These are phyloP conservation scores for Troides helena DNA, from an alignment of 2,888 invertebrate genomes.

Conservation along the genomic window DNA sequence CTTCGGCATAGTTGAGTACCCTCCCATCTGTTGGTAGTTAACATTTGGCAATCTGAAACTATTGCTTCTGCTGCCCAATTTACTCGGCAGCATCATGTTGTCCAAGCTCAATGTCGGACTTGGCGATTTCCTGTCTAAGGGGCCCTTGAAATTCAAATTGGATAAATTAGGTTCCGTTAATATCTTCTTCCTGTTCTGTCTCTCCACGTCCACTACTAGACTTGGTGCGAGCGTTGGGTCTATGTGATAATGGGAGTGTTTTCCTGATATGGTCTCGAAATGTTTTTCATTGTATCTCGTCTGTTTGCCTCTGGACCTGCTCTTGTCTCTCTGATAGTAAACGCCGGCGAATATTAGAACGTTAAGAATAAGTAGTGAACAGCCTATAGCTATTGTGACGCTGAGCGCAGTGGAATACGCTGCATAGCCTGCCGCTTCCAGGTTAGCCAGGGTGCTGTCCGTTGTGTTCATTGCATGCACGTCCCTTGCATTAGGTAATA, in stretches of 20 bases:
- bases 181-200: conserved; percentile 72
- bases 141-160: conserved; percentile 80
- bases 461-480: conserved; percentile 75
- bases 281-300: conserved; percentile 85
- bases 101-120: conserved; percentile 82
- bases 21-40: conserved; percentile 68
- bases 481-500: conserved; percentile 77
- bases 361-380: conserved; percentile 89
- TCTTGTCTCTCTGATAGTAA: conserved; percentile 90
- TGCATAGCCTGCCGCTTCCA: conserved; percentile 89
- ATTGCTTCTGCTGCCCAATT: conserved; percentile 76
- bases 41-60: conserved; percentile 72
- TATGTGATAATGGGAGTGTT: conserved; percentile 89
- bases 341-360: conserved; percentile 91
- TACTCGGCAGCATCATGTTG: conserved; percentile 72
- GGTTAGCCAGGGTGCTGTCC: conserved; percentile 87
- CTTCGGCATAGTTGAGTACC: conserved; percentile 81
- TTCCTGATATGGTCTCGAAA: conserved; percentile 87
- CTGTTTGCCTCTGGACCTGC: conserved; percentile 85
- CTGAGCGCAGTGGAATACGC: conserved; percentile 88
- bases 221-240: conserved; percentile 89
- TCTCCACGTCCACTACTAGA: conserved; percentile 90
- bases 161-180: conserved; percentile 77
- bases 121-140: conserved; percentile 80
- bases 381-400: conserved; percentile 90